These are phyloP conservation scores for Leucosticte australis DNA, from an alignment of 2,113 vertebrate genomes.

Conservation along the genomic window DNA sequence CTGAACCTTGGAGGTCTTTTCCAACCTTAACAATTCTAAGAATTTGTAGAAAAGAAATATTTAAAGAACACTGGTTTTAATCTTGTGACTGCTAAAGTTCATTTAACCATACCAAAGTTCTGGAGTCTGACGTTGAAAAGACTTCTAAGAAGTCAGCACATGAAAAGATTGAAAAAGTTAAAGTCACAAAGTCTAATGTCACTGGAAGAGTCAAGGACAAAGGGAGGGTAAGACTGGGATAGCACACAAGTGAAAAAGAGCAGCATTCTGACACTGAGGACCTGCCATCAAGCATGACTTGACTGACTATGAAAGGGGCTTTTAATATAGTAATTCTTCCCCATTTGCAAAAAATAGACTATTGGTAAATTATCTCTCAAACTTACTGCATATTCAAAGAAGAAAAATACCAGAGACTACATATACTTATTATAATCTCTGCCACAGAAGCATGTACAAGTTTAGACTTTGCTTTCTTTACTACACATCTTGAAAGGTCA, in stretches of 20 bases:
- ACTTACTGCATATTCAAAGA: background rate
- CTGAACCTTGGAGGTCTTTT: background rate
- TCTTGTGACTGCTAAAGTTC: background rate
- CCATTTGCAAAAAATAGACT: background rate
- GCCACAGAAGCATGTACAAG: accelerated
- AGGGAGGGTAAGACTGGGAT: background rate
- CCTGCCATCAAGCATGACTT: background rate
- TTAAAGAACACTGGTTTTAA: background rate
- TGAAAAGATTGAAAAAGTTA: background rate
- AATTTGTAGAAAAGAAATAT: background rate
- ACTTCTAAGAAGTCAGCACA: background rate
- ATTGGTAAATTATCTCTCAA: background rate
- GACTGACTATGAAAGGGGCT: background rate
- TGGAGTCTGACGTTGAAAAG: background rate
- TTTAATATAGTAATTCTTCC: background rate
- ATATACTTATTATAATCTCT: background rate
- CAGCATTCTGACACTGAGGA: background rate
- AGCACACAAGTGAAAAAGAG: background rate
- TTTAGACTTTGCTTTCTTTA: background rate
- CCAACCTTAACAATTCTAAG: background rate
- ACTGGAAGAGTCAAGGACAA: background rate
- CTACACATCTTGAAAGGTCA: background rate
- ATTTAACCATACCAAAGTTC: background rate
- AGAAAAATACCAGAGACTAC: background rate
- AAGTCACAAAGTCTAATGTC: background rate